These are phyloP conservation scores for Drosophila triauraria DNA, from an alignment of 1,140 invertebrate species.

Conservation along the genomic window DNA sequence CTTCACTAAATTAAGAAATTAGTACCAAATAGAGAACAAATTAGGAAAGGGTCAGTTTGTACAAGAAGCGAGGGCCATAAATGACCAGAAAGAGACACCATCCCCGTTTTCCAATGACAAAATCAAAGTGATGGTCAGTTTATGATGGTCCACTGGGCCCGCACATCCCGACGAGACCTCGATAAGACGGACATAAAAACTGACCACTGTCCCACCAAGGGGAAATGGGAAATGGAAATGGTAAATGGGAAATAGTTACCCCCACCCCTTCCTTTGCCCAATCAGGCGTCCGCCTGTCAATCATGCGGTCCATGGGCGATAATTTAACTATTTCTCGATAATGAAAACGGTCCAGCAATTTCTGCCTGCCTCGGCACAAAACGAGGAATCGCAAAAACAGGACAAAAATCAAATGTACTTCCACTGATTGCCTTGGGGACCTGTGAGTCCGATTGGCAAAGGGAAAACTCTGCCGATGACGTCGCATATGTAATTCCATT, in stretches of 20 bases:
- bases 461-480: constrained; percentile 46
- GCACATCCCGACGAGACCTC: constrained; percentile 44
- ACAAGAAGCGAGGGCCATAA: constrained; percentile 36
- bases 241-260: constrained; percentile 43
- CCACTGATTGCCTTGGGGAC: constrained; percentile 78
- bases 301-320: constrained; percentile 64
- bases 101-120: constrained; percentile 46
- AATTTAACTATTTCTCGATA: constrained; percentile 78
- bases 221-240: constrained; percentile 59
- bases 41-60: constrained; percentile 74
- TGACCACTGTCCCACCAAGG: constrained; percentile 54
- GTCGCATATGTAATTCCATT: constrained; percentile 69
- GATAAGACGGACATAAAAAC: constrained; percentile 74
- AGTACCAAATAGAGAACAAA: constrained; percentile 82
- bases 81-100: constrained; percentile 22
- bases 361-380: constrained; percentile 32
- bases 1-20: constrained; percentile 77
- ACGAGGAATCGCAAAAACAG: constrained; percentile 20
- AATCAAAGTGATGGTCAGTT: constrained; percentile 77
- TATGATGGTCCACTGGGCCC: constrained; percentile 67
- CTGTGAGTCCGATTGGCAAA: constrained; percentile 46
- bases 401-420: constrained; percentile 79
- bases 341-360: constrained; percentile 65
- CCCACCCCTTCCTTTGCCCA: not conserved
- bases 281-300: constrained; percentile 59